Evolutionary conservation across 1,140 invertebrate genomes (phyloP), one percentile per base, ranked within the genome.

Genomic region (Brachionus manjavacas): DNA sequence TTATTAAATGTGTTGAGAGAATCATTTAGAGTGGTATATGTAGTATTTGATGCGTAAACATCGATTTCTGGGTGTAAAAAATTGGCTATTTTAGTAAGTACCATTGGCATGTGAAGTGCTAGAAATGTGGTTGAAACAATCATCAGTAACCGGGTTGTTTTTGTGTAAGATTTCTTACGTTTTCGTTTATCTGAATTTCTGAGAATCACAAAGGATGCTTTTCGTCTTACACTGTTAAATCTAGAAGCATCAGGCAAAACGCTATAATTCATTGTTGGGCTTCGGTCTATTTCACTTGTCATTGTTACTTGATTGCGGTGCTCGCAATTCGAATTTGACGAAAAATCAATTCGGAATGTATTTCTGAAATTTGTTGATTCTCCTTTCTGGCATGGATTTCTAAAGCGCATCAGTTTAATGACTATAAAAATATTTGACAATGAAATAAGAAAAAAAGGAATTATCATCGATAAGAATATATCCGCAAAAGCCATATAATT

Each of bases 121-220:
- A 95, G 92, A 88, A 94, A 95, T 0, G 94, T 93, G 2, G 92
- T 93, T 1, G 94, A 95, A 12, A 95, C 94, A 41, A 95, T 89
- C 0, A 95, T 90, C 12, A 95, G 90, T 92, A 94, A 49, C 43
- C 41, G 41, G 43, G 72, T 76, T 3, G 72, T 76, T 76, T 49
- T 76, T 23, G 72, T 49, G 46, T 76, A 76, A 3, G 39, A 49
- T 25, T 76, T 76, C 46, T 25, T 76, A 12, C 72, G 16, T 76
- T 76, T 76, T 25, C 25, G 20, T 14, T 52, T 76, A 14, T 76
- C 72, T 7, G 72, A 46, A 76, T 49, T 76, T 76, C 72, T 76
- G 20, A 76, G 25, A 25, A 76, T 46, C 0, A 76, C 31, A 14
- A 76, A 28, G 25, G 72, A 76, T 12, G 25, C 0, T 25, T 49